Evolutionary conservation across 2,797 vertebrate genomes (phyloP), one percentile per base, ranked within the genome.

Genomic region (Netta rufina): DNA sequence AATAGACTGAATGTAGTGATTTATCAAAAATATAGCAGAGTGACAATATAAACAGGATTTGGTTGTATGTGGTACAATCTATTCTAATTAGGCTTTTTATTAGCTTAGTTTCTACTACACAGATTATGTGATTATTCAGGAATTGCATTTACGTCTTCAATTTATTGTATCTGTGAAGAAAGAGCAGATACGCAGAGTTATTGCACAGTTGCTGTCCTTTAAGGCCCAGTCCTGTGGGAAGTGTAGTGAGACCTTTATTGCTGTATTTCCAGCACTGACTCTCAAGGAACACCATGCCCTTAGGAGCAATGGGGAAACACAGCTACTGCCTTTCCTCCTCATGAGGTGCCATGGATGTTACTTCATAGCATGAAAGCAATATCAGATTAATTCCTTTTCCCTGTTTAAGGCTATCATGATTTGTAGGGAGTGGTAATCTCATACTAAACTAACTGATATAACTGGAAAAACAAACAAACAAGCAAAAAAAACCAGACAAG

Each of bases 11-110:
- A 92, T 83, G 90, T 93, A 95, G 92, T 67, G 93, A 97, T 98
- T 97, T 98, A 95, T 98, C 97, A 97, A 96, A 96, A 97, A 96
- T 94, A 89, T 71, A 97, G 89, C 88, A 71, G 92, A 84, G 53
- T 92, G 95, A 96, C 92, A 96, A 91, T 91, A 96, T 92, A 94
- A 96, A 93, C 77, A 88, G 38, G 83, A 92, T 91, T 96, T 71
- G 89, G 47, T 93, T 70, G 82, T 84, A 92, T 89, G 91, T 86
- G 69, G 70, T 84, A 86, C 90, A 80, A 64, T 96, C 95, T 95
- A 94, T 97, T 96, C 96, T 97, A 97, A 98, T 97, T 97, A 97
- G 73, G 81, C 49, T 93, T 93, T 96, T 96, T 97, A 94, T 94
- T 97, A 69, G 93, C 96, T 60, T 96, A 73, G 93, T 96, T 92